Base-by-base conservation (phyloP, 92 coral and sea anemone genomes). In the Muricea muricata region DNA sequence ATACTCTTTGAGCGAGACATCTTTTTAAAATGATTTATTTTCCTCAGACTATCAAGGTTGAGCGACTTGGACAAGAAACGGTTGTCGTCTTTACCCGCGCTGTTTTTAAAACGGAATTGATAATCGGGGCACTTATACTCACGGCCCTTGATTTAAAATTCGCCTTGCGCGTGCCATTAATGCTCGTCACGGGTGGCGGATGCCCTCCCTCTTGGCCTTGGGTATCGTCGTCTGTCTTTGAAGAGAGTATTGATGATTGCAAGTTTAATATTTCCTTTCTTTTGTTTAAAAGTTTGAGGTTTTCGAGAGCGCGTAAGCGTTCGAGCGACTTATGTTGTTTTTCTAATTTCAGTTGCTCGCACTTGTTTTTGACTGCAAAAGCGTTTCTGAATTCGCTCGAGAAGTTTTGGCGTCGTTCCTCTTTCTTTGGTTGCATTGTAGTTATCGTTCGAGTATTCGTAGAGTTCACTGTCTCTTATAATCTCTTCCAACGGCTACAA, bases 331-430 rank as follows among this genome's bases (percentile, higher is more conserved):
- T 25, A 6, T 57, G 80, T 28, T 75, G 34, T 26, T 75, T 75
- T 28, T 75, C 80, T 12, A 75, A 57, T 40, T 75, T 47, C 21
- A 75, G 23, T 32, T 75, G 65, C 21, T 75, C 80, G 45, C 65
- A 75, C 31, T 75, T 75, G 65, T 75, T 75, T 28, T n/a, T 48
- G 20, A 75, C 80, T 10, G 52, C 23, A 14, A 26, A 75, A 28
- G 65, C 80, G 20, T 75, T 75, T 31, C 65, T 50, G 10, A 50
- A 29, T 52, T 75, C 80, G 45, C 80, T 75, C 30, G 80, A 28
- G 11, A 75, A 57, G 50, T 34, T 50, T 9, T 28, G 39, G 61
- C 65, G 65, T 39, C 65, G 25, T 18, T 48, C 80, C 0, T 32
- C 33, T 41, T 47, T 75, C 50, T 30, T 75, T 28, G 37, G 26